phyloP scores from a whole-genome alignment of 2,888 invertebrate species.

The Phyllotreta cruciferae region DNA sequence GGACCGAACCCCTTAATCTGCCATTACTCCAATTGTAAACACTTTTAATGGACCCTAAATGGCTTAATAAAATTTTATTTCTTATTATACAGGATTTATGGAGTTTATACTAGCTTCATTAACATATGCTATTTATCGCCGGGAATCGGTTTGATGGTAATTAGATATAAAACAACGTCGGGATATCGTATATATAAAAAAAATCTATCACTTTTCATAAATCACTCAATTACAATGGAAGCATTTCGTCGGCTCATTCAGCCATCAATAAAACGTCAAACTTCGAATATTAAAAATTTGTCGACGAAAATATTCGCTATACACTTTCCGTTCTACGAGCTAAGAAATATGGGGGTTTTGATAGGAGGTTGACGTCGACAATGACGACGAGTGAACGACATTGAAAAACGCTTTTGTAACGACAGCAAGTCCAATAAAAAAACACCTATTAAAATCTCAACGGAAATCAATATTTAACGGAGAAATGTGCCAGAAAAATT shows the following conservation, averaged over 20 bases:
- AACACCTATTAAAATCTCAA: slow-evolving; percentile 7
- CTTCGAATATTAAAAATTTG: slow-evolving; percentile 21
- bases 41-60: slow-evolving; percentile 49
- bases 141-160: neutral
- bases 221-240: no score
- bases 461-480: slow-evolving; percentile 1
- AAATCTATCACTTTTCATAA: no score
- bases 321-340: slow-evolving; percentile 10
- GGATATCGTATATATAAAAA: no score
- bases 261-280: slow-evolving; percentile 9
- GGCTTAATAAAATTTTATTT: slow-evolving; percentile 50
- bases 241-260: no score
- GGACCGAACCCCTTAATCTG: slow-evolving; percentile 44
- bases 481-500: neutral
- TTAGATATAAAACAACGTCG: no score
- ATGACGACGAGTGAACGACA: slow-evolving; percentile 19
- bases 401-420: slow-evolving; percentile 29
- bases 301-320: slow-evolving; percentile 22
- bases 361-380: slow-evolving; percentile 27
- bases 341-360: slow-evolving; percentile 9
- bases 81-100: slow-evolving; percentile 44
- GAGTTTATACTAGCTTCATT: slow-evolving; percentile 39
- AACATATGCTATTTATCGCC: slow-evolving; percentile 1
- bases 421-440: slow-evolving; percentile 5
- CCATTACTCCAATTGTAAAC: slow-evolving; percentile 49